A percentile compares a stretch with the other conserved stretches of the same genome.
These are phyloP conservation scores for Caligus rogercresseyi DNA, from an alignment of 1,140 invertebrate genomes.

Conservation along the genomic window DNA sequence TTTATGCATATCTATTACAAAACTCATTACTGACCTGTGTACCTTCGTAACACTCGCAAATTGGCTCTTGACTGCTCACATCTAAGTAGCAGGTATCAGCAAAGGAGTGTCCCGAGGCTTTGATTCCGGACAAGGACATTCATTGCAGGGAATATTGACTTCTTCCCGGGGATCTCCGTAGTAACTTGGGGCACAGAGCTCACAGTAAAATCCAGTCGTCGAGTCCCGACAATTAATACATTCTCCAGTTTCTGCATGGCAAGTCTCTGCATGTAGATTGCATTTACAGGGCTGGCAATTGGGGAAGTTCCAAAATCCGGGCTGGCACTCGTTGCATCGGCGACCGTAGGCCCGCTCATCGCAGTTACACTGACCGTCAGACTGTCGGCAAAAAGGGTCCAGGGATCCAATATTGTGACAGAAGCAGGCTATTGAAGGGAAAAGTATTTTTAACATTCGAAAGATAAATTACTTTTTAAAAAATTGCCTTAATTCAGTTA, in stretches of 20 bases:
- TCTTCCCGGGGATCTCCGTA: conserved; percentile 86
- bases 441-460: conserved; percentile 22
- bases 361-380: conserved; percentile 77
- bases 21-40: conserved; percentile 38
- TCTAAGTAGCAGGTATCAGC: conserved; percentile 74
- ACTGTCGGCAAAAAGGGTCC: conserved; percentile 64
- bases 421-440: conserved; percentile 54
- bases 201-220: conserved; percentile 73
- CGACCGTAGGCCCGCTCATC: conserved; percentile 78
- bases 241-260: conserved; percentile 73
- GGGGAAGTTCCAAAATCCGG: conserved; percentile 89
- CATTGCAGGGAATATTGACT: conserved; percentile 68
- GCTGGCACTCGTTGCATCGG: conserved; percentile 81
- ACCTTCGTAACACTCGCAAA: conserved; percentile 79
- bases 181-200: conserved; percentile 49
- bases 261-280: conserved; percentile 85
- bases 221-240: conserved; percentile 74
- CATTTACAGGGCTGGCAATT: conserved; percentile 85
- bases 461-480: no score
- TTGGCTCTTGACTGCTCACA: conserved; percentile 62
- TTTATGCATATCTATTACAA: neutral
- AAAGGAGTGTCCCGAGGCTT: conserved; percentile 58
- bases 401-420: conserved; percentile 83
- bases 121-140: conserved; percentile 84
- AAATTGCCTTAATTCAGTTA: no score